Evolutionary conservation across 2,113 vertebrate genomes (phyloP).

Genomic region (Entomyzon cyanotis): DNA sequence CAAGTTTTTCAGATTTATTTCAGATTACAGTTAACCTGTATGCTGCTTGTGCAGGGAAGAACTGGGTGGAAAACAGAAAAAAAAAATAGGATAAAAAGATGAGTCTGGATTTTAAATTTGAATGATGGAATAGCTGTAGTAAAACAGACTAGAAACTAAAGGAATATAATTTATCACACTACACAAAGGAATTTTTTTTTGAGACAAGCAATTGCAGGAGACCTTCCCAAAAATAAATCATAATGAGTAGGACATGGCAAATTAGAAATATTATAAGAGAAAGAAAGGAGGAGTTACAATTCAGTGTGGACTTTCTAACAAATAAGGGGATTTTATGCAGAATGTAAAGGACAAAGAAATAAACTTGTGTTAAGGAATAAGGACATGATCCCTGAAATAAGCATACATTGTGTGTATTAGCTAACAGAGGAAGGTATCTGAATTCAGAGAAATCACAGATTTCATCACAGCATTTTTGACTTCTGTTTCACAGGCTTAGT

Average conservation of each 20-base stretch:
- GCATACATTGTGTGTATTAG: background rate
- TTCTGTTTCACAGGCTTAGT: background rate
- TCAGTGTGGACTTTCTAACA: background rate
- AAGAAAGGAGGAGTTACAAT: background rate
- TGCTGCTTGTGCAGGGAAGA: background rate
- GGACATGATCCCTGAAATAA: background rate
- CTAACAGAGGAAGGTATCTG: background rate
- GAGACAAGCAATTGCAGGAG: background rate
- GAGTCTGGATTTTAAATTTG: background rate
- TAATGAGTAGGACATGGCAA: background rate
- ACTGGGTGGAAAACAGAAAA: background rate
- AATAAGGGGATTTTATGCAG: background rate
- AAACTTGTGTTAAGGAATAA: background rate
- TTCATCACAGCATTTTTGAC: background rate
- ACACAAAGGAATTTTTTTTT: background rate
- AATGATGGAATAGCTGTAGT: background rate
- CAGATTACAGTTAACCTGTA: background rate
- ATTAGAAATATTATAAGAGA: background rate
- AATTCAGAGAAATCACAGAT: background rate
- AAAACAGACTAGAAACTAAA: background rate
- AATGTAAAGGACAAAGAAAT: background rate
- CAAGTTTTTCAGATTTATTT: background rate
- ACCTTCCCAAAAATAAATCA: background rate
- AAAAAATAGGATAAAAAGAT: background rate
- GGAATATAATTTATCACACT: background rate